phyloP scores from a whole-genome alignment of 2,888 invertebrate genomes.

The Thalpophila matura region DNA sequence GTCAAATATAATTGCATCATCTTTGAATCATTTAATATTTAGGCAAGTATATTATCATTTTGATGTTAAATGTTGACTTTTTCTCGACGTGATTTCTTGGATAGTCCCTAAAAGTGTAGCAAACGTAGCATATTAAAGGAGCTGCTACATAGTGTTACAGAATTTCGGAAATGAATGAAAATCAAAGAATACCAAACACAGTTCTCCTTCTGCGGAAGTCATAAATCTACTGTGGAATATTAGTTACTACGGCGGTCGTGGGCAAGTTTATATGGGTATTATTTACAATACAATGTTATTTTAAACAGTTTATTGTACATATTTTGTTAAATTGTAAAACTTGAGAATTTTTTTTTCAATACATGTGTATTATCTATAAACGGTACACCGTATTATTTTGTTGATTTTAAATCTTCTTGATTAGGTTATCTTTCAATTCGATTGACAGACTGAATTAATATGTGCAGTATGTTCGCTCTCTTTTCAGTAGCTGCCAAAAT shows the following conservation, averaged over 20 bases:
- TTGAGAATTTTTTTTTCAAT: not conserved
- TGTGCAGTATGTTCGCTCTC: too few species aligned
- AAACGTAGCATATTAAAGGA: not conserved
- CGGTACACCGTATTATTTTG: too few species aligned
- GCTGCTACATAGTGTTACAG: conserved; percentile 15
- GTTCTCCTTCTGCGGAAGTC: conserved; percentile 49
- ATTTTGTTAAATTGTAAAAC: conserved; percentile 12
- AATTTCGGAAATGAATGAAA: conserved; percentile 50
- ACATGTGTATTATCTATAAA: too few species aligned
- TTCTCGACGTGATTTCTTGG: not conserved
- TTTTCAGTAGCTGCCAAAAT: not conserved
- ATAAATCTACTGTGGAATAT: conserved; percentile 50
- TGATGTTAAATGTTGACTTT: not conserved
- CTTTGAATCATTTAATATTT: too few species aligned
- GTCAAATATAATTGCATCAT: too few species aligned
- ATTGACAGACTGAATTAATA: too few species aligned
- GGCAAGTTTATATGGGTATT: conserved; percentile 31
- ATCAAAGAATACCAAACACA: conserved; percentile 40
- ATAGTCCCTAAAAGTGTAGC: not conserved
- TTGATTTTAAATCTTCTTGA: too few species aligned
- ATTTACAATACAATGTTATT: conserved; percentile 47
- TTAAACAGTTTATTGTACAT: conserved; percentile 19
- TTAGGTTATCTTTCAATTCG: too few species aligned
- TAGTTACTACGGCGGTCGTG: conserved; percentile 33
- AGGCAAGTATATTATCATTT: too few species aligned